phyloP scores from a whole-genome alignment of 2,797 vertebrate genomes.

The Australoheros facetus region DNA sequence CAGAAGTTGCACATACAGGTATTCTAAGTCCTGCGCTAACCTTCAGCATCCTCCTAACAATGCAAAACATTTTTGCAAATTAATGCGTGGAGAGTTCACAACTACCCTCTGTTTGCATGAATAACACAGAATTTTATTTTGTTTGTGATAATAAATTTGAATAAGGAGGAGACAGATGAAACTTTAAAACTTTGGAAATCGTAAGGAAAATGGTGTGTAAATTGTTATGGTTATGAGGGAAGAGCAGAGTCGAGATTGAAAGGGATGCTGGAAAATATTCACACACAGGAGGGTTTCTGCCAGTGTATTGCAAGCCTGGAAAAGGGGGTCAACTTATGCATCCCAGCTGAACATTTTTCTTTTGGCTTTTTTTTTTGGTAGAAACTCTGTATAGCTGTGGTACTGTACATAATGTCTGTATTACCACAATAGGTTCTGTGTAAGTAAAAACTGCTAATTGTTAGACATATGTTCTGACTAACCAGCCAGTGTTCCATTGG shows the following conservation, averaged over 20 bases:
- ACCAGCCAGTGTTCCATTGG: constrained; percentile 28
- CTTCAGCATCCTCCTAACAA: neutral
- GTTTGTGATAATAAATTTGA: neutral
- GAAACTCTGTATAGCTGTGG: neutral
- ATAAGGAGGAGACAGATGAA: neutral
- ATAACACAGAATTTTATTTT: neutral
- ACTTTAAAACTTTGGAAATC: neutral
- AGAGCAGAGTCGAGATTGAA: neutral
- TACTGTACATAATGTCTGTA: neutral
- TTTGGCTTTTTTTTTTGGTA: neutral
- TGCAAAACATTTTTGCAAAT: neutral
- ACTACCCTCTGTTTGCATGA: neutral
- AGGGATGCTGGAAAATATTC: neutral
- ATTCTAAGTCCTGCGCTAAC: neutral
- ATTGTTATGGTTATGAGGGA: neutral
- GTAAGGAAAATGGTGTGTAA: neutral
- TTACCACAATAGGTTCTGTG: neutral
- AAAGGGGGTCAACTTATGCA: neutral
- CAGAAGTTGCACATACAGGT: neutral
- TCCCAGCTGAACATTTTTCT: neutral
- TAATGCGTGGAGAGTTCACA: neutral
- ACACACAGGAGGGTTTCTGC: neutral
- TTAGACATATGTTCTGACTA: constrained; percentile 26
- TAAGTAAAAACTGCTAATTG: constrained; percentile 26
- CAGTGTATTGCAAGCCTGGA: neutral